phyloP scores from a whole-genome alignment of 2,888 invertebrate species.

The Ornithoptera alexandrae region DNA sequence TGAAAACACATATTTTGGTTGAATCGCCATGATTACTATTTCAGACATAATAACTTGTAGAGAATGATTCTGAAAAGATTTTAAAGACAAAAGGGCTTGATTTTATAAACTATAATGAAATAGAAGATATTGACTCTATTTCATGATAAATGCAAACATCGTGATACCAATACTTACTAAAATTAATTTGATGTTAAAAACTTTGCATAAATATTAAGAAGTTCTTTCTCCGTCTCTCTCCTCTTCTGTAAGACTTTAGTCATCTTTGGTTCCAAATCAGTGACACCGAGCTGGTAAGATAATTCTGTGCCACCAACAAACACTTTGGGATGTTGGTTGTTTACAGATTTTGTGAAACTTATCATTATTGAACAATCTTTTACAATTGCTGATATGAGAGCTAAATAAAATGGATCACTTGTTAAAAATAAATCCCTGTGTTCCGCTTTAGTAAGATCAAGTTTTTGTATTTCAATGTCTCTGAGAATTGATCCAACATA shows the following conservation, averaged over 20 bases:
- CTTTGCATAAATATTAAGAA: slow-evolving; percentile 52
- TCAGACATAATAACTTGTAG: too few relatives aligned
- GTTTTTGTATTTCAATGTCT: slow-evolving; percentile 40
- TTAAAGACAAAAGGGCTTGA: too few relatives aligned
- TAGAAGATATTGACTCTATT: too few relatives aligned
- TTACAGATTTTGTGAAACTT: slow-evolving; percentile 58
- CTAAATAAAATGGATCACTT: slow-evolving; percentile 44
- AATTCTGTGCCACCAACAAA: slow-evolving; percentile 58
- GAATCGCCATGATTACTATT: too few relatives aligned
- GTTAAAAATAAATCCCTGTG: slow-evolving; percentile 46
- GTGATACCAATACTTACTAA: slow-evolving; percentile 46
- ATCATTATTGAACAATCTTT: slow-evolving; percentile 87
- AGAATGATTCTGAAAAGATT: too few relatives aligned
- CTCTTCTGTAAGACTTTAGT: slow-evolving; percentile 55
- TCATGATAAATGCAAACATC: neutral
- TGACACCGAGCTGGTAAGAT: slow-evolving; percentile 79
- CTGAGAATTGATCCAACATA: slow-evolving; percentile 54
- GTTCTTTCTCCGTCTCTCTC: slow-evolving; percentile 50
- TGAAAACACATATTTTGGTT: too few relatives aligned
- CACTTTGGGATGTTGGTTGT: slow-evolving; percentile 44
- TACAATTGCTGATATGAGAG: slow-evolving; percentile 82
- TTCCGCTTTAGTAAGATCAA: slow-evolving; percentile 40
- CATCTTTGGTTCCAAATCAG: slow-evolving; percentile 85
- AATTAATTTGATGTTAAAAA: slow-evolving; percentile 31
- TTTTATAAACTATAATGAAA: too few relatives aligned